phyloP scores from a whole-genome alignment of 2,888 invertebrate genomes.

The Slavum lentiscoides region DNA sequence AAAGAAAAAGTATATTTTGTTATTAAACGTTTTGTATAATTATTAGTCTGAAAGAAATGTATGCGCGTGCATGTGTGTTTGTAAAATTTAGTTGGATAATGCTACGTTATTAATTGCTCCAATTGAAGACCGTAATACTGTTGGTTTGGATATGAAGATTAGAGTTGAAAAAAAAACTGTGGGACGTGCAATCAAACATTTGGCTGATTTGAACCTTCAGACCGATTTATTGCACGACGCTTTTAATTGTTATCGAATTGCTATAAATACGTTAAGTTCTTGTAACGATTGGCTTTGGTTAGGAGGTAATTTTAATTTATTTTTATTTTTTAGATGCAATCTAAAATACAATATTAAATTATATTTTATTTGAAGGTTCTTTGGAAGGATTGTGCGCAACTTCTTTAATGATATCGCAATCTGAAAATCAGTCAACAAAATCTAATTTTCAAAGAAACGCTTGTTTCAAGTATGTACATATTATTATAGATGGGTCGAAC shows the following conservation, averaged over 20 bases:
- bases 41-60: neutral
- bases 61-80: neutral
- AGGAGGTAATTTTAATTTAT: constrained; percentile 70
- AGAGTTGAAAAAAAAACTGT: constrained; percentile 86
- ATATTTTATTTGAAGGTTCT: constrained; percentile 63
- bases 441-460: constrained; percentile 80
- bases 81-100: constrained; percentile 65
- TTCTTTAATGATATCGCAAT: constrained; percentile 78
- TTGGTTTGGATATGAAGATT: constrained; percentile 90
- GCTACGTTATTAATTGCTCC: constrained; percentile 79
- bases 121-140: constrained; percentile 94
- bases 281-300: constrained; percentile 97
- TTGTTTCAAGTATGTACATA: constrained; percentile 58
- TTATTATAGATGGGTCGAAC: neutral
- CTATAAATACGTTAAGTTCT: constrained; percentile 83
- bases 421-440: constrained; percentile 77
- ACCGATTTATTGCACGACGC: constrained; percentile 87
- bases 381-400: constrained; percentile 77
- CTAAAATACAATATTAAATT: neutral
- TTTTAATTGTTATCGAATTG: constrained; percentile 81
- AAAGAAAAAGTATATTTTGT: constrained; percentile 57
- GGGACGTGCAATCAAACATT: constrained; percentile 88
- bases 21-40: neutral
- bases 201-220: constrained; percentile 91
- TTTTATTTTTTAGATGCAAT: constrained; percentile 2